Evolutionary conservation across 2,113 vertebrate genomes (phyloP).

Genomic region (Myrmecobius fasciatus): DNA sequence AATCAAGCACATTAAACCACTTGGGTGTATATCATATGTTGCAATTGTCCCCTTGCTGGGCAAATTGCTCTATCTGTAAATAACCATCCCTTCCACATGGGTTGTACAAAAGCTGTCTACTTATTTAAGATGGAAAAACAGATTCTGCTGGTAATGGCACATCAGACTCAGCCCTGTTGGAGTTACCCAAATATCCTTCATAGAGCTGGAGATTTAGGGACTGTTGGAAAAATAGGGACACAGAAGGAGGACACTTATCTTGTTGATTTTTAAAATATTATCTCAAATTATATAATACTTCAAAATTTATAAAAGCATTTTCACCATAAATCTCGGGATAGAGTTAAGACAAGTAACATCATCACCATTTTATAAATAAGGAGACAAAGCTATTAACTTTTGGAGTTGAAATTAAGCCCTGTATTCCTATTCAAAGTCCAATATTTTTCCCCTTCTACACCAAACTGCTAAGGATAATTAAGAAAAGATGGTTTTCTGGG

Average conservation of each 20-base stretch:
- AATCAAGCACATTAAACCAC: constrained; percentile 38
- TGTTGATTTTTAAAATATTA: too few relatives aligned
- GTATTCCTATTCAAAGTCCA: too few relatives aligned
- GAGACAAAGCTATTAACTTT: too few relatives aligned
- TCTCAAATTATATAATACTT: too few relatives aligned
- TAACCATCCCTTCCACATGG: constrained; percentile 25
- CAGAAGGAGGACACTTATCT: not conserved
- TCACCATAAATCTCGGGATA: too few relatives aligned
- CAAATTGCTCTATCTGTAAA: constrained; percentile 55
- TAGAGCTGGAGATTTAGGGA: not conserved
- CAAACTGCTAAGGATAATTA: too few relatives aligned
- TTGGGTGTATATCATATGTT: constrained; percentile 20
- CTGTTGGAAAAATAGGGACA: not conserved
- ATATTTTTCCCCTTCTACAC: too few relatives aligned
- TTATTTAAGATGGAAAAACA: not conserved
- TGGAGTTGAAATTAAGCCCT: too few relatives aligned
- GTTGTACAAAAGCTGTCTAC: not conserved
- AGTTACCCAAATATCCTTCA: not conserved
- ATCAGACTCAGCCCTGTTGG: not conserved
- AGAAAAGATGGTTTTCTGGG: too few relatives aligned
- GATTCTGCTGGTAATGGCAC: not conserved
- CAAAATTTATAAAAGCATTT: too few relatives aligned
- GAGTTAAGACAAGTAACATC: too few relatives aligned
- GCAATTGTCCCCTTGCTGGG: constrained; percentile 15
- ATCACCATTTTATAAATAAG: too few relatives aligned